Evolutionary conservation across 2,113 vertebrate genomes (phyloP).

Genomic region (Mola mola): DNA sequence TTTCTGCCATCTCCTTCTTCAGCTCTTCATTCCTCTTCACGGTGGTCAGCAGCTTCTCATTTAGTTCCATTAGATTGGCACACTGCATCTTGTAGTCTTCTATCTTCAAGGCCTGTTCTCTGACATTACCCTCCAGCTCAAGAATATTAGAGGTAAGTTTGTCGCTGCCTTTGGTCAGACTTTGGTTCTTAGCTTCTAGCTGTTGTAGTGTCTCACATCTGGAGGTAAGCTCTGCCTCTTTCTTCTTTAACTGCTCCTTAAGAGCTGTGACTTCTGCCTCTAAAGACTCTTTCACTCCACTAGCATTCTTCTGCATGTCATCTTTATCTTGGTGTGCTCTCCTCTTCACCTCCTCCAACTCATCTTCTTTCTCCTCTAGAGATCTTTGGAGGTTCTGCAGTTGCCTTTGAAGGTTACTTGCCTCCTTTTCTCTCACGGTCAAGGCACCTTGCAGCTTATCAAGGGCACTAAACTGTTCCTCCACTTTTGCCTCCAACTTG

Average conservation of each 20-base stretch:
- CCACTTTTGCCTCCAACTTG: constrained; percentile 71
- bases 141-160: constrained; percentile 71
- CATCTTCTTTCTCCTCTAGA: constrained; percentile 76
- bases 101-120: constrained; percentile 67
- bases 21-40: constrained; percentile 75
- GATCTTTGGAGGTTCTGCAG: constrained; percentile 80
- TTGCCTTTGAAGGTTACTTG: constrained; percentile 81
- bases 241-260: constrained; percentile 75
- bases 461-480: constrained; percentile 66
- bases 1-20: constrained; percentile 72
- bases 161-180: constrained; percentile 80
- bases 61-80: constrained; percentile 69
- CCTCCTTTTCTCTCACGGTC: constrained; percentile 79
- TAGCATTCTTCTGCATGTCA: constrained; percentile 66
- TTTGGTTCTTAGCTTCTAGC: constrained; percentile 81
- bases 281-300: constrained; percentile 73
- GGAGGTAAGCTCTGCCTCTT: constrained; percentile 81
- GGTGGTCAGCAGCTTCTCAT: constrained; percentile 68
- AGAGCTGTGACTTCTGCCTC: constrained; percentile 74
- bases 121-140: constrained; percentile 72
- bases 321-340: constrained; percentile 75
- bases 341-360: constrained; percentile 64
- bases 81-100: constrained; percentile 63
- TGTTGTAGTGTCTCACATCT: constrained; percentile 74
- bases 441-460: constrained; percentile 80